Conservation (phyloP, 1,140 invertebrate genomes). For the Drosophila ambigua region DNA sequence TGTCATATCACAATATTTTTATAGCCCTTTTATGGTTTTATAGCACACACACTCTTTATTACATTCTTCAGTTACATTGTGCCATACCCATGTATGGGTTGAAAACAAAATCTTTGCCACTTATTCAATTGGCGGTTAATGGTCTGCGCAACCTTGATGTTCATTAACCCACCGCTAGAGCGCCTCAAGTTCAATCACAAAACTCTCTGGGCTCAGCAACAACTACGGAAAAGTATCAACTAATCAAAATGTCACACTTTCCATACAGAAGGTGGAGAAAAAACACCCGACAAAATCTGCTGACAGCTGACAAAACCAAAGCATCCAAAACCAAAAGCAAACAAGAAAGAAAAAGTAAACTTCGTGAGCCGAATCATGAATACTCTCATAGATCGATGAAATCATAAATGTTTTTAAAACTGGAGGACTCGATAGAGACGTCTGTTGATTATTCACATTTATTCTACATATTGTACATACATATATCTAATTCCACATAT, state of each 20-base stretch:
- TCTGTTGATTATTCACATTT: neutral
- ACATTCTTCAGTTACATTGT: too few relatives aligned
- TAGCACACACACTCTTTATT: neutral
- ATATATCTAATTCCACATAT: too few relatives aligned
- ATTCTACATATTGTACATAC: neutral
- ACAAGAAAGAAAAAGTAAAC: neutral
- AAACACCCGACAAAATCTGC: conserved; percentile 49
- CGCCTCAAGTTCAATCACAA: conserved; percentile 77
- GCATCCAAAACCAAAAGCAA: conserved; percentile 54
- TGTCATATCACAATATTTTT: neutral
- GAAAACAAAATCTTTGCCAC: conserved; percentile 39
- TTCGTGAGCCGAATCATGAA: too few relatives aligned
- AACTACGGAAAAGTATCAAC: conserved; percentile 51
- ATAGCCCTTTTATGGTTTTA: neutral
- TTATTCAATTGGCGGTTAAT: conserved; percentile 61
- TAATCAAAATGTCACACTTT: conserved; percentile 81
- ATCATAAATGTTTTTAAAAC: too few relatives aligned
- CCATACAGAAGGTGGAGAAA: conserved; percentile 59
- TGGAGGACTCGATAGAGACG: too few relatives aligned
- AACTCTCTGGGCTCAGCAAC: conserved; percentile 15
- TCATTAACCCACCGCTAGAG: conserved; percentile 58
- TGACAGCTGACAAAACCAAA: conserved; percentile 76
- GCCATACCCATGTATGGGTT: too few relatives aligned
- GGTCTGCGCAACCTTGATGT: conserved; percentile 64
- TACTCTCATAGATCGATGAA: too few relatives aligned